These are phyloP conservation scores for Neostethus bicornis DNA, from an alignment of 2,797 vertebrate species.

Conservation along the genomic window DNA sequence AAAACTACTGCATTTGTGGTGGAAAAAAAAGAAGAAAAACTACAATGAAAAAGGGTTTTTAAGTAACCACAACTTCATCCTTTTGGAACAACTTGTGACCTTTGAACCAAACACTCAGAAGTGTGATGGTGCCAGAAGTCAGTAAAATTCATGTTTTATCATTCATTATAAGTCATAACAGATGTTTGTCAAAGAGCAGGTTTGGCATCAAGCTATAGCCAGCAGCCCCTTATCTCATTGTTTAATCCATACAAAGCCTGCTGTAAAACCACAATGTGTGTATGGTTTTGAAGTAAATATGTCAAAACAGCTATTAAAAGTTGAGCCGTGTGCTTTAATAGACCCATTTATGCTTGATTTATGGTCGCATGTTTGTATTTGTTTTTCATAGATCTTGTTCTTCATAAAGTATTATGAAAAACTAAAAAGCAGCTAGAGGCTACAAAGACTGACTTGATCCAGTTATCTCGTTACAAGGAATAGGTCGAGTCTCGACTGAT, in stretches of 20 bases:
- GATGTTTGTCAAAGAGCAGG: neutral
- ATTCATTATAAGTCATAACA: neutral
- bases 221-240: neutral
- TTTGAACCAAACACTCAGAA: slow-evolving; percentile 23
- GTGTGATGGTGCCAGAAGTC: slow-evolving; percentile 15
- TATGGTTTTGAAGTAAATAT: neutral
- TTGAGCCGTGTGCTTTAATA: neutral
- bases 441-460: neutral
- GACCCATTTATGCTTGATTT: neutral
- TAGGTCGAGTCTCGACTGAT: neutral
- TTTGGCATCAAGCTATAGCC: neutral
- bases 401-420: neutral
- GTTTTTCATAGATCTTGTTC: neutral
- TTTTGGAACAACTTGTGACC: slow-evolving; percentile 45
- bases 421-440: neutral
- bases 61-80: slow-evolving; percentile 38
- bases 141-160: slow-evolving; percentile 19
- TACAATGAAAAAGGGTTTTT: slow-evolving; percentile 47
- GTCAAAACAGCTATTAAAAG: neutral
- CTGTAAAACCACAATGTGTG: neutral
- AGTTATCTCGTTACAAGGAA: neutral
- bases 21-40: slow-evolving; percentile 40
- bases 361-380: neutral
- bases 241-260: slow-evolving; percentile 1
- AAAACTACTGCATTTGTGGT: slow-evolving; percentile 23